Evolutionary conservation across 2,113 vertebrate species (phyloP).

Genomic region (Thunnus thynnus): DNA sequence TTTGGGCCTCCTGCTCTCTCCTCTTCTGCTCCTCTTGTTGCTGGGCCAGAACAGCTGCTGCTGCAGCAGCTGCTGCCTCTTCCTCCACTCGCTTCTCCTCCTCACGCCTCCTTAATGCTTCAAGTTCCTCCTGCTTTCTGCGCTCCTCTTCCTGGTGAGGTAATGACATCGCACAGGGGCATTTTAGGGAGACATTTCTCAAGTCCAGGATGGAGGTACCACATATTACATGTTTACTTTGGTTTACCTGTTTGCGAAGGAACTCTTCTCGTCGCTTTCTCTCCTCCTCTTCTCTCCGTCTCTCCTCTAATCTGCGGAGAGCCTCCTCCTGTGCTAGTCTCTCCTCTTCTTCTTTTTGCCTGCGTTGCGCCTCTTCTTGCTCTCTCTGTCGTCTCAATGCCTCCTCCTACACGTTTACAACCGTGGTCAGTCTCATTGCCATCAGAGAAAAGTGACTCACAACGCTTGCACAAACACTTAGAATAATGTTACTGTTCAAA

Average conservation of each 20-base stretch:
- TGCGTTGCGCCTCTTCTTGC: conserved; percentile 86
- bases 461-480: neutral
- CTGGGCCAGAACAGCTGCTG: conserved; percentile 85
- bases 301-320: conserved; percentile 91
- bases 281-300: conserved; percentile 94
- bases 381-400: conserved; percentile 83
- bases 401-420: conserved; percentile 86
- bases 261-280: conserved; percentile 92
- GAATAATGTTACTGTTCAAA: neutral
- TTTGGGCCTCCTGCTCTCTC: conserved; percentile 90
- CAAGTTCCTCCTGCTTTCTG: conserved; percentile 91
- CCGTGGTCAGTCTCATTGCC: conserved; percentile 31
- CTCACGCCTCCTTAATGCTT: conserved; percentile 86
- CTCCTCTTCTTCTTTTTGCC: conserved; percentile 95
- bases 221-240: neutral
- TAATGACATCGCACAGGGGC: neutral
- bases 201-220: neutral
- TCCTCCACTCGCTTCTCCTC: conserved; percentile 87
- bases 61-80: conserved; percentile 87
- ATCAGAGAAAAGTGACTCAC: neutral
- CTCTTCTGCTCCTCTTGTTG: conserved; percentile 92
- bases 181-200: neutral
- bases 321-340: conserved; percentile 94
- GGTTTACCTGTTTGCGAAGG: conserved; percentile 92
- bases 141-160: conserved; percentile 91